Conservation (phyloP, 2,113 vertebrate species). For the Hemibates koningsi region DNA sequence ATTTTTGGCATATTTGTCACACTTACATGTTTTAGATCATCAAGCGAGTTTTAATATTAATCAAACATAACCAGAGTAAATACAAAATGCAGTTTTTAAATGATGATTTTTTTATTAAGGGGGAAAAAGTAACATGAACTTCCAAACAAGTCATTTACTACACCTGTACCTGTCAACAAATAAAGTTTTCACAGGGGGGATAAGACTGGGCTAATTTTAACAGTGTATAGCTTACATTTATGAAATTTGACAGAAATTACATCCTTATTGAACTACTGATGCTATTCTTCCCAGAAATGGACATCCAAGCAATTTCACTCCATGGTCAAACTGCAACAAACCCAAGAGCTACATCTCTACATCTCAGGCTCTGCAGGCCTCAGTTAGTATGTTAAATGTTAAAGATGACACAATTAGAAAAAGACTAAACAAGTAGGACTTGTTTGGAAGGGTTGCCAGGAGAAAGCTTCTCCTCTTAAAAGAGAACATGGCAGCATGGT, state of each 20-base stretch:
- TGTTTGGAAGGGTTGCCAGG: neutral
- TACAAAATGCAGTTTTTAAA: neutral
- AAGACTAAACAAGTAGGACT: neutral
- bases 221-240: neutral
- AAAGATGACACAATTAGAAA: neutral
- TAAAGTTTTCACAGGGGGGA: neutral
- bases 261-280: neutral
- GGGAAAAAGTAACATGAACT: no score
- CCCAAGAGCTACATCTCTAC: neutral
- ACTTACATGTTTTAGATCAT: neutral
- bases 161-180: neutral
- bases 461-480: neutral
- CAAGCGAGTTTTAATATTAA: neutral
- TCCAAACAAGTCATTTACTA: neutral
- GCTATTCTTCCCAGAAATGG: neutral
- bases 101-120: neutral
- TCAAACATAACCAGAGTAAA: neutral
- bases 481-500: neutral
- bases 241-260: neutral
- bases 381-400: neutral
- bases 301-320: neutral
- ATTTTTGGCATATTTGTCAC: neutral
- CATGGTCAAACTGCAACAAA: neutral
- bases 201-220: neutral
- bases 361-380: neutral